These are phyloP conservation scores for Drosophila subsilvestris DNA, from an alignment of 2,888 invertebrate genomes.

Conservation along the genomic window DNA sequence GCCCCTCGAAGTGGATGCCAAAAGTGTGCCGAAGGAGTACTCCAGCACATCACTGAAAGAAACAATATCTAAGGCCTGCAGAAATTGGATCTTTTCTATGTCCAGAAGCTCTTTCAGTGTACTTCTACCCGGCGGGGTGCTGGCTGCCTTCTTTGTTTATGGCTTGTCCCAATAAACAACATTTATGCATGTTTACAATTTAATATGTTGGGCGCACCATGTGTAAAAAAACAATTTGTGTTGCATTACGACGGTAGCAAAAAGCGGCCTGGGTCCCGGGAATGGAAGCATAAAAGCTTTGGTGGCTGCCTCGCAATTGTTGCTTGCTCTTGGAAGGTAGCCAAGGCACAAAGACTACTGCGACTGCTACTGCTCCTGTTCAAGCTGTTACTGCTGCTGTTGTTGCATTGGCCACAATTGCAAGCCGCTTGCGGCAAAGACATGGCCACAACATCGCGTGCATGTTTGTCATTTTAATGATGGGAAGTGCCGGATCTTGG, in stretches of 20 bases:
- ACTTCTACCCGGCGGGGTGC: not conserved
- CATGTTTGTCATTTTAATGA: constrained; percentile 22
- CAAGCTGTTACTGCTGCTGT: constrained; percentile 22
- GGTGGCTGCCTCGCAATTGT: constrained; percentile 62
- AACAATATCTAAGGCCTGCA: not conserved
- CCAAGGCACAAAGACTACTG: constrained; percentile 49
- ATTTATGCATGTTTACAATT: constrained; percentile 74
- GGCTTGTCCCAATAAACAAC: constrained; percentile 61
- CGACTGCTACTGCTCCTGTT: constrained; percentile 38
- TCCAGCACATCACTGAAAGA: constrained; percentile 27
- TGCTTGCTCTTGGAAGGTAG: constrained; percentile 67
- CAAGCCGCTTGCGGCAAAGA: constrained; percentile 60
- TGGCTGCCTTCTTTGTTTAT: not conserved
- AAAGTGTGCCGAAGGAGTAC: constrained; percentile 4
- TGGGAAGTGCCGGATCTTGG: constrained; percentile 36
- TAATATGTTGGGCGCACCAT: constrained; percentile 72
- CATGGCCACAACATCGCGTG: constrained; percentile 22
- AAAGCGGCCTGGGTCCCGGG: constrained; percentile 39
- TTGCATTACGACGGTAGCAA: not conserved
- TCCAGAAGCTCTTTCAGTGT: not conserved
- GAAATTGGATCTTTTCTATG: not conserved
- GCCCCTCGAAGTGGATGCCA: not conserved
- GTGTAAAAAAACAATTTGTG: constrained; percentile 72
- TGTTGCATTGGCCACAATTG: constrained; percentile 64
- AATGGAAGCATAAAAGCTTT: constrained; percentile 65